Conservation (phyloP, 2,888 invertebrate genomes). For the Mythimna impura region DNA sequence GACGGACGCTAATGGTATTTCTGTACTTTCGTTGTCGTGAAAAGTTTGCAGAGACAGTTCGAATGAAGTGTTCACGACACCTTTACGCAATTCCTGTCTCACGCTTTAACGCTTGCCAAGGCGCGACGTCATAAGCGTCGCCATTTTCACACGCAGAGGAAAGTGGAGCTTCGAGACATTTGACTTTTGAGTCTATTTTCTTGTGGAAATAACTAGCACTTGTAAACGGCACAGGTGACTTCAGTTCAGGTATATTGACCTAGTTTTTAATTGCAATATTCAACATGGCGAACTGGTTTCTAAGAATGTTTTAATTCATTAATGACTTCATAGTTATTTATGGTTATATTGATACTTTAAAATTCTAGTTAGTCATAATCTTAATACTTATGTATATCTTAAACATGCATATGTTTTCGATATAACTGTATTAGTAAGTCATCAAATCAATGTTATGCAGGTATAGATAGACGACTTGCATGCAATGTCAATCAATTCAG, state of each 20-base stretch:
- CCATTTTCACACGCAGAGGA: slow-evolving; percentile 76
- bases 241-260: slow-evolving; percentile 77
- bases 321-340: slow-evolving; percentile 25
- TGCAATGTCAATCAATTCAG: background rate
- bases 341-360: background rate
- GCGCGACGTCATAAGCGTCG: slow-evolving; percentile 81
- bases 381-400: slow-evolving; percentile 1
- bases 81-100: slow-evolving; percentile 88
- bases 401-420: background rate
- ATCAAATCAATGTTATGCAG: background rate
- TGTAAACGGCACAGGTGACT: slow-evolving; percentile 71
- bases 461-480: background rate
- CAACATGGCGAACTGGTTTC: slow-evolving; percentile 23
- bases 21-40: slow-evolving; percentile 82
- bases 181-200: slow-evolving; percentile 79
- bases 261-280: slow-evolving; percentile 65
- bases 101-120: slow-evolving; percentile 85
- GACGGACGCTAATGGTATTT: slow-evolving; percentile 85
- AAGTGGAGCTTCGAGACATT: slow-evolving; percentile 75
- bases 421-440: slow-evolving; percentile 2
- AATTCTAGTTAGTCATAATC: background rate
- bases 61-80: slow-evolving; percentile 86
- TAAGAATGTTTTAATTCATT: slow-evolving; percentile 7
- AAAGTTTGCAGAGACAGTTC: slow-evolving; percentile 81
- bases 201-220: slow-evolving; percentile 59